These are phyloP conservation scores for Drosophila rhopaloa DNA, from an alignment of 1,140 invertebrate genomes.

Conservation along the genomic window DNA sequence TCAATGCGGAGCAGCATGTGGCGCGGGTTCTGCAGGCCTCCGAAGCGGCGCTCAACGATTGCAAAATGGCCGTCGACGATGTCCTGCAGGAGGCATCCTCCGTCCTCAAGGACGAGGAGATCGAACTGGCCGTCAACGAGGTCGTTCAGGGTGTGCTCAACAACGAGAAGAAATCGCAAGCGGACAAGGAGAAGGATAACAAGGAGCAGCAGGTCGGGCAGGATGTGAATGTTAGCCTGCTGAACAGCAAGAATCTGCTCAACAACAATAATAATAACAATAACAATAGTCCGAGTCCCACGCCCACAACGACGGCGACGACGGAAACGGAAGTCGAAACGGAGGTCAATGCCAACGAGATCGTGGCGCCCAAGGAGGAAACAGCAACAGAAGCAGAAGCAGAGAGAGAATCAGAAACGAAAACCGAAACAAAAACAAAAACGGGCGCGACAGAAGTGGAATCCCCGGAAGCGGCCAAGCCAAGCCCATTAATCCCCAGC, in stretches of 20 bases:
- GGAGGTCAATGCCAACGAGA: conserved; percentile 71
- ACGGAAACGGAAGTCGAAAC: conserved; percentile 14
- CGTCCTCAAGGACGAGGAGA: conserved; percentile 86
- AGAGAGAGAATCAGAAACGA: conserved; percentile 11
- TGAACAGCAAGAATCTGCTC: conserved; percentile 80
- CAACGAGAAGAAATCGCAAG: conserved; percentile 69
- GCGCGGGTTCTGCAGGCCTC: conserved; percentile 86
- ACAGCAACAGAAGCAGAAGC: conserved; percentile 15
- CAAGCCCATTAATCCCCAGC: conserved; percentile 16
- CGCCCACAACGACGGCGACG: conserved; percentile 8
- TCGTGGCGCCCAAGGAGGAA: conserved; percentile 13
- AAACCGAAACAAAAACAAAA: conserved; percentile 21
- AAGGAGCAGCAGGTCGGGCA: conserved; percentile 7
- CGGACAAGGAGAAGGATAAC: conserved; percentile 6
- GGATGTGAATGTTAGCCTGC: conserved; percentile 65
- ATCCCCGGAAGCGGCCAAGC: conserved; percentile 19
- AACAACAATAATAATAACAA: conserved; percentile 70
- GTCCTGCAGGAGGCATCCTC: conserved; percentile 84
- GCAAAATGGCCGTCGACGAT: conserved; percentile 78
- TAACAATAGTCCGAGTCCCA: conserved; percentile 39
- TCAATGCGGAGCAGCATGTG: conserved; percentile 86
- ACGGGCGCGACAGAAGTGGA: conserved; percentile 1
- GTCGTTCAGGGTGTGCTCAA: conserved; percentile 84
- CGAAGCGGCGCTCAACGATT: conserved; percentile 86
- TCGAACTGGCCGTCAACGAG: conserved; percentile 85